Evolutionary conservation across 2,113 vertebrate species (phyloP).

Genomic region (Lathamus discolor): DNA sequence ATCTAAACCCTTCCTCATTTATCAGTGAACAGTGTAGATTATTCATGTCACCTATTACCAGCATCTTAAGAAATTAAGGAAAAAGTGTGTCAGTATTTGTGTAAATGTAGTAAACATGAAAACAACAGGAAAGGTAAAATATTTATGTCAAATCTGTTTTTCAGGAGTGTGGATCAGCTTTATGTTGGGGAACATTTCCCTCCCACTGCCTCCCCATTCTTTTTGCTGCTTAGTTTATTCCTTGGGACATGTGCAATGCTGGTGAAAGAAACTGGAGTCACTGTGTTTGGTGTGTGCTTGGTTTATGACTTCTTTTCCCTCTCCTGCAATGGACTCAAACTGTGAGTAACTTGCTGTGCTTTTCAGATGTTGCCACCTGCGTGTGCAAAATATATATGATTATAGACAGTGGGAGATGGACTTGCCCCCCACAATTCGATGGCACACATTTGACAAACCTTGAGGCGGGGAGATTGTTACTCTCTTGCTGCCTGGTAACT

Average conservation of each 20-base stretch:
- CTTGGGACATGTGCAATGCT: constrained; percentile 96
- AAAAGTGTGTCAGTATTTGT: background rate
- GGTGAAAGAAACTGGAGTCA: constrained; percentile 96
- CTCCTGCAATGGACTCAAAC: constrained; percentile 76
- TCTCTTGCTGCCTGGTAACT: background rate
- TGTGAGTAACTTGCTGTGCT: constrained; percentile 76
- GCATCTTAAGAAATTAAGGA: background rate
- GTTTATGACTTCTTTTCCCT: constrained; percentile 90
- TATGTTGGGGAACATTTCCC: constrained; percentile 76
- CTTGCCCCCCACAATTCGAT: background rate
- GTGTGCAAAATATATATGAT: background rate
- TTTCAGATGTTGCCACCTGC: background rate
- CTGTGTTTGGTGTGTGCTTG: constrained; percentile 93
- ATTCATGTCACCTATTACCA: background rate
- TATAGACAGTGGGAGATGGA: background rate
- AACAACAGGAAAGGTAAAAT: background rate
- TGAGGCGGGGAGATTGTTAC: background rate
- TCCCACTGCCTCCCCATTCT: constrained; percentile 78
- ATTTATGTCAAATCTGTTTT: constrained; percentile 11
- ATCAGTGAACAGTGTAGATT: background rate
- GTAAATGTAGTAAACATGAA: background rate
- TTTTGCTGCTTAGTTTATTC: constrained; percentile 83
- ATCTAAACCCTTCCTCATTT: background rate
- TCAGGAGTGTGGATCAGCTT: constrained; percentile 84
- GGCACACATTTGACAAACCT: background rate